Evolutionary conservation across 92 coral and sea anemone genomes (phyloP), one percentile per base, ranked within the genome.

Genomic region (Actinernus sp.): DNA sequence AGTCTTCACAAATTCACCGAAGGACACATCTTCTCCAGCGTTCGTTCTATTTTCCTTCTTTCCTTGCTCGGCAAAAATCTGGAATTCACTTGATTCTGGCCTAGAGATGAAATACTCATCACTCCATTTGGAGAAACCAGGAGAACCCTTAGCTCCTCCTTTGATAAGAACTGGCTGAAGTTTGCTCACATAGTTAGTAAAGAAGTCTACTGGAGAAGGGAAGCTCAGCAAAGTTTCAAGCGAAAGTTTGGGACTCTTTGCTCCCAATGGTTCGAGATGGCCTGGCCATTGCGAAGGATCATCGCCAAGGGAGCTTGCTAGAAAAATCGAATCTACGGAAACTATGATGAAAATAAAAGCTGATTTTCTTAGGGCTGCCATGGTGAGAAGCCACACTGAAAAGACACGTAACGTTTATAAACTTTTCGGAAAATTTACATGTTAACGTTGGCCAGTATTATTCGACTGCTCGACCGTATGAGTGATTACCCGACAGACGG

Each of bases 71-170:
- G 93, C 97, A 17, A 70, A 47, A 32, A 95, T 54, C 0, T 63
- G 47, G 1, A 79, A 47, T 34, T 73, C 58, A 0, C 78, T 88
- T 4, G 99, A 75, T 59, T 89, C 95, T 5, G 89, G 75, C 11
- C 76, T 8, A 3, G 95, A 74, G 46, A 61, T 61, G 76, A 95
- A 91, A 46, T 95, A 95, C 3, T 87, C 97, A 51, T 95, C 99
- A 0, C 83, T 83, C 99, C 99, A 95, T 3, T 53, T 81, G 1
- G 48, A 19, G 40, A 83, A 91, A 0, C 87, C 99, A 17, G 91
- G 91, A 1, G 99, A 95, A 20, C 87, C 72, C 54, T 84, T 95
- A 19, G 99, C 97, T 26, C 99, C 99, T 11, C 97, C 97, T 53
- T 82, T 84, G 47, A 95, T 83, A 21, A 84, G 28, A 29, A 95